Conservation (phyloP, 2,113 vertebrate species). For the Microcebus griseorufus region DNA sequence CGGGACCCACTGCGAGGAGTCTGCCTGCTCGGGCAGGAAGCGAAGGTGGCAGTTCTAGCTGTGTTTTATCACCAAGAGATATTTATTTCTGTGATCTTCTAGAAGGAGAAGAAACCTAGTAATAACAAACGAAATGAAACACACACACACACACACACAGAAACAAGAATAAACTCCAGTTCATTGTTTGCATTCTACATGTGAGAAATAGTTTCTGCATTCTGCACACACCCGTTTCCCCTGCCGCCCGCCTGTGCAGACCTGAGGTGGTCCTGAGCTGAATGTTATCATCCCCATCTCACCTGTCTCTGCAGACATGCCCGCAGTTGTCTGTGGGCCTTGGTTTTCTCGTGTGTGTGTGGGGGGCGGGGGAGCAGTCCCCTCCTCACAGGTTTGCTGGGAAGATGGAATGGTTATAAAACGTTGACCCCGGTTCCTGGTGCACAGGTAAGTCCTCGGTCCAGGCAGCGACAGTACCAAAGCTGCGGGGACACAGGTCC, state of each 20-base stretch:
- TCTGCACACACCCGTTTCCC: rapidly evolving
- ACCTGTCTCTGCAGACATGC: rapidly evolving
- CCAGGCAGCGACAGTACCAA: rapidly evolving
- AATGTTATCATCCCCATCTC: rapidly evolving
- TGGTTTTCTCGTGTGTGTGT: not conserved
- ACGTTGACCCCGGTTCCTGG: rapidly evolving
- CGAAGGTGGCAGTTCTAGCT: slow-evolving; percentile 43
- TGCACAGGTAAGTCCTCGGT: rapidly evolving
- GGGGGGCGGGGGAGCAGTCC: not conserved
- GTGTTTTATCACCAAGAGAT: slow-evolving; percentile 21
- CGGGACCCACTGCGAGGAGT: slow-evolving; percentile 50
- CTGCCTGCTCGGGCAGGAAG: slow-evolving; percentile 50
- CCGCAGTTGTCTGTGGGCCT: no score
- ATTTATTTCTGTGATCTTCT: not conserved
- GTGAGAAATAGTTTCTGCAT: not conserved
- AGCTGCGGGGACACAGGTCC: not conserved
- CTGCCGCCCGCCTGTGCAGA: rapidly evolving
- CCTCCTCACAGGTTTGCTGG: not conserved
- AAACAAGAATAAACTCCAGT: not conserved
- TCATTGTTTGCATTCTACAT: no score
- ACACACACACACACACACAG: no score
- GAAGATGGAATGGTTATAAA: not conserved
- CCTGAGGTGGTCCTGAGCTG: not conserved
- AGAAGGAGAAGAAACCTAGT: not conserved
- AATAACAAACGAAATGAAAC: not conserved